Percentiles rank a stretch among this genome's conserved stretches.
These are phyloP conservation scores for Crax fasciolata DNA, from an alignment of 2,797 vertebrate genomes.

Conservation along the genomic window DNA sequence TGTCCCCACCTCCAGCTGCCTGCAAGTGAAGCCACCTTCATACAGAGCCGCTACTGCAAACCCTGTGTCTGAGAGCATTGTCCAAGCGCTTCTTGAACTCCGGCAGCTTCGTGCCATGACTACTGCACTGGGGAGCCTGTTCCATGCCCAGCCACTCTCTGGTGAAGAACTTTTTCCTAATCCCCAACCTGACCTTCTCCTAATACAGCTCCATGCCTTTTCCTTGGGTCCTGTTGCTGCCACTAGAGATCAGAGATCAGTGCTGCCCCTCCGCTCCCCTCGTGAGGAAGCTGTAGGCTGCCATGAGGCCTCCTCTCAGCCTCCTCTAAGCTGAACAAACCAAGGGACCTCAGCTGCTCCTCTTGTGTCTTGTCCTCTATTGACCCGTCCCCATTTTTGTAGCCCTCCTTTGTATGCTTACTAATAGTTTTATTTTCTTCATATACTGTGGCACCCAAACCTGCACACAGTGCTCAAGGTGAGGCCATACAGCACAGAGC, in stretches of 20 bases:
- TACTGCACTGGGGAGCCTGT: background rate
- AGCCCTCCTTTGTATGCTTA: no score
- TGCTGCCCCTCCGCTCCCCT: background rate
- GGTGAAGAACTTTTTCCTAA: background rate
- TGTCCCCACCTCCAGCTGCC: background rate
- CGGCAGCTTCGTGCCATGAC: background rate
- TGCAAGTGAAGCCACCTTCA: background rate
- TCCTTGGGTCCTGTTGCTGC: background rate
- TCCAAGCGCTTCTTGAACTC: background rate
- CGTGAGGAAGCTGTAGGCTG: background rate
- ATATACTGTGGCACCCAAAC: no score
- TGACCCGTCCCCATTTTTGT: no score
- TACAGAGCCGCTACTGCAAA: background rate
- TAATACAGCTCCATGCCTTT: background rate
- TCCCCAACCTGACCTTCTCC: background rate
- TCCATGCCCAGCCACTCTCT: background rate
- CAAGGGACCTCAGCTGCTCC: no score
- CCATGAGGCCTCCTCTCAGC: no score
- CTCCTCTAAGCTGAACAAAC: no score
- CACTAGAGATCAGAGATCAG: background rate
- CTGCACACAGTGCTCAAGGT: no score
- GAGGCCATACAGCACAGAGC: no score
- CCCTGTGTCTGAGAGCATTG: no score
- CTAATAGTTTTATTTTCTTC: no score
- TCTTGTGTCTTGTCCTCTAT: no score